A percentile compares a stretch with the other conserved stretches of the same genome.
Evolutionary conservation across 2,888 invertebrate species (phyloP).

Genomic region (Epirrita christyi): DNA sequence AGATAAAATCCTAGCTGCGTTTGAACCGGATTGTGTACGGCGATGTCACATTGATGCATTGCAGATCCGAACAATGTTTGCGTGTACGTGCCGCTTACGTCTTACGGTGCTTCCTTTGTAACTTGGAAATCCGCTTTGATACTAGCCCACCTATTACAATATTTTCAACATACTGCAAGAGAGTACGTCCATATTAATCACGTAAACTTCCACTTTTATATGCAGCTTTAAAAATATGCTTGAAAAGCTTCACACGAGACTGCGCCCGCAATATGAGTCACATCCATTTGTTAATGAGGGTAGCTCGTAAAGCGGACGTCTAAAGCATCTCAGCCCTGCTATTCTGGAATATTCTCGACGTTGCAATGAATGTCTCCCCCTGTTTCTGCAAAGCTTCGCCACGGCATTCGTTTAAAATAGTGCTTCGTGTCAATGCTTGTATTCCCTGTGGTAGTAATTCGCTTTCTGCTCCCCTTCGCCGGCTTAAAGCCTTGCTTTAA

Average conservation of each 20-base stretch:
- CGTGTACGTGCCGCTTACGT: conserved; percentile 55
- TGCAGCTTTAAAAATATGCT: conserved; percentile 41
- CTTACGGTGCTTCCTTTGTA: conserved; percentile 32
- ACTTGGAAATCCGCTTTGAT: conserved; percentile 31
- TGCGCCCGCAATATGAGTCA: conserved; percentile 41
- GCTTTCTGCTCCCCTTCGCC: conserved; percentile 61
- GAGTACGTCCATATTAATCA: background rate
- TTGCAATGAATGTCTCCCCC: conserved; percentile 48
- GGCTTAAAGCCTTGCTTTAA: conserved; percentile 71
- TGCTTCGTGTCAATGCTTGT: conserved; percentile 53
- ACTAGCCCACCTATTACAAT: conserved; percentile 9
- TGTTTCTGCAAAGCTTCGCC: conserved; percentile 45
- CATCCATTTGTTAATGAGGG: conserved; percentile 61
- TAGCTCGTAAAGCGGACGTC: conserved; percentile 51
- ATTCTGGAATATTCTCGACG: conserved; percentile 46
- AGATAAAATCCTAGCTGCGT: conserved; percentile 11
- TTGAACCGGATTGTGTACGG: conserved; percentile 34
- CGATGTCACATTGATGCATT: conserved; percentile 67
- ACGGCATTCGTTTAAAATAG: conserved; percentile 59
- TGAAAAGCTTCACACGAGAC: conserved; percentile 42
- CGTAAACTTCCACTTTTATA: conserved; percentile 16
- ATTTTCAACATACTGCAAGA: conserved; percentile 18
- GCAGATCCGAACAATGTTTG: conserved; percentile 60
- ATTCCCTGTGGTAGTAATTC: conserved; percentile 72
- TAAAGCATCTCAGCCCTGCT: conserved; percentile 44